phyloP scores from a whole-genome alignment of 2,113 vertebrate genomes.

The Scartelaos histophorus region DNA sequence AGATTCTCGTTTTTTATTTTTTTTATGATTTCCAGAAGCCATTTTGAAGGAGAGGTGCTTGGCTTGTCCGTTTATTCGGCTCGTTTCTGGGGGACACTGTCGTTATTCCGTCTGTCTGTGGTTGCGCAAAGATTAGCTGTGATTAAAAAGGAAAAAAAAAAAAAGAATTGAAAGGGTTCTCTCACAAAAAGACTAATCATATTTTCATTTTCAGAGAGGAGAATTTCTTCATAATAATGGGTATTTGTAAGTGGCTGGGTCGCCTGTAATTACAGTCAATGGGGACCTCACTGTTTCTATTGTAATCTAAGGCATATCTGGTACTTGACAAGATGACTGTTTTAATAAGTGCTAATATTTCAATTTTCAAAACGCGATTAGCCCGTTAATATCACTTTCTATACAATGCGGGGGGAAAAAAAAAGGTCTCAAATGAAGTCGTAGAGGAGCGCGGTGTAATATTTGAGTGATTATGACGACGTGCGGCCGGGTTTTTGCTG shows the following conservation, averaged over 20 bases:
- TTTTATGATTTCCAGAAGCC: constrained; percentile 32
- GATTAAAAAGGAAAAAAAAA: constrained; percentile 39
- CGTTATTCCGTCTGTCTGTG: constrained; percentile 47
- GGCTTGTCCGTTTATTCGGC: constrained; percentile 42
- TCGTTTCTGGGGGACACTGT: constrained; percentile 42
- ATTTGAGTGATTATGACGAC: constrained; percentile 23
- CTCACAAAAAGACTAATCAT: constrained; percentile 51
- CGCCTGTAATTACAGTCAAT: constrained; percentile 61
- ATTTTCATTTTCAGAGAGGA: constrained; percentile 46
- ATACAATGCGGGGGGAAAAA: constrained; percentile 15
- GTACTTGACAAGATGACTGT: constrained; percentile 58
- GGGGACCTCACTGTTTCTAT: constrained; percentile 47
- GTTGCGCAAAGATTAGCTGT: constrained; percentile 56
- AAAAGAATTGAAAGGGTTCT: constrained; percentile 11
- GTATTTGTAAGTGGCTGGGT: constrained; percentile 59
- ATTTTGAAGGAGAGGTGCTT: constrained; percentile 32
- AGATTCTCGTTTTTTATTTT: constrained; percentile 44
- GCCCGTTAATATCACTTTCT: constrained; percentile 35
- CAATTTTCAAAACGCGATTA: constrained; percentile 56
- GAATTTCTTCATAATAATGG: constrained; percentile 60
- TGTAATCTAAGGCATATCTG: constrained; percentile 55
- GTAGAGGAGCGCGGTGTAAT: constrained; percentile 40
- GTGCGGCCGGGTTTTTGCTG: not conserved
- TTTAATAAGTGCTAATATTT: constrained; percentile 63
- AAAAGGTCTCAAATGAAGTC: constrained; percentile 21